A percentile compares a stretch with the other conserved stretches of the same genome.
phyloP scores from a whole-genome alignment of 2,797 vertebrate species.

The Catharus ustulatus region DNA sequence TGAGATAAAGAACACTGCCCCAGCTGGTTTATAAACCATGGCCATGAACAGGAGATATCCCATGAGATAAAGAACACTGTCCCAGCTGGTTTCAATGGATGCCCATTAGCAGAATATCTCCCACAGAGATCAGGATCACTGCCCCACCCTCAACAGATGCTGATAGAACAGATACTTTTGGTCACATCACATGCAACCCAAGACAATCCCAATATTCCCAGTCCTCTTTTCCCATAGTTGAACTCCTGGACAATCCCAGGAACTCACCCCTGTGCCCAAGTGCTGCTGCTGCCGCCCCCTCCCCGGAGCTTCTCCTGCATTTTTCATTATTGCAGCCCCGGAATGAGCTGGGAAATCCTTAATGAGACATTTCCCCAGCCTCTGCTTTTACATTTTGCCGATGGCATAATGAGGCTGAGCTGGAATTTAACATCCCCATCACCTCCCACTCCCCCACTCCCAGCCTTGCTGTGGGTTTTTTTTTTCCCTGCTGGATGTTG shows the following conservation, averaged over 20 bases:
- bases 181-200: too few relatives aligned
- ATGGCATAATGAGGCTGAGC: constrained; percentile 75
- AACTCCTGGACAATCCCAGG: not conserved
- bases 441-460: constrained; percentile 57
- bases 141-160: too few relatives aligned
- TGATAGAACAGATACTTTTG: too few relatives aligned
- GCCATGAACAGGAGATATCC: too few relatives aligned
- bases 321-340: constrained; percentile 69
- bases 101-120: too few relatives aligned
- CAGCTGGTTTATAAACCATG: too few relatives aligned
- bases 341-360: constrained; percentile 71
- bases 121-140: too few relatives aligned
- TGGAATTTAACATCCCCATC: constrained; percentile 68
- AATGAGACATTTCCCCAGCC: constrained; percentile 79
- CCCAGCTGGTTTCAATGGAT: too few relatives aligned
- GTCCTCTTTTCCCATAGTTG: not conserved
- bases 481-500: constrained; percentile 59
- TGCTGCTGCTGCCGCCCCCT: constrained; percentile 25
- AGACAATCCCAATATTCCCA: not conserved
- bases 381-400: constrained; percentile 76
- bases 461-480: constrained; percentile 18
- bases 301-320: constrained; percentile 43
- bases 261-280: constrained; percentile 32
- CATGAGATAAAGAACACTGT: too few relatives aligned
- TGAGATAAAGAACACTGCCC: too few relatives aligned